Percentiles rank a stretch among this genome's conserved stretches.
Evolutionary conservation across 1,140 invertebrate genomes (phyloP).

Genomic region (Bombus impatiens): DNA sequence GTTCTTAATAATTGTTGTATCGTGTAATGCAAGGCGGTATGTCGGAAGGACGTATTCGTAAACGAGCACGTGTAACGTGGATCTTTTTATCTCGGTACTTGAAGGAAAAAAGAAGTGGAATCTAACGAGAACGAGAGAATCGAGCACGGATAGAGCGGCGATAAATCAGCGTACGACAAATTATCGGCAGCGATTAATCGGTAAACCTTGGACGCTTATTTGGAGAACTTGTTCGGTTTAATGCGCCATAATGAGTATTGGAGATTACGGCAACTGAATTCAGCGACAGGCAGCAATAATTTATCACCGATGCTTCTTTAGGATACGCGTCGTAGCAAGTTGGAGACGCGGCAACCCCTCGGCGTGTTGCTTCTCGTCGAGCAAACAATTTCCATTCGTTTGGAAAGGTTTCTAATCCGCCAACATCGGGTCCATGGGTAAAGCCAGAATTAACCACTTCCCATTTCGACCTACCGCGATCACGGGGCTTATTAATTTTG

Average conservation of each 20-base stretch:
- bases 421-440: constrained; percentile 37
- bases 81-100: background rate
- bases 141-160: constrained; percentile 21
- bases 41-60: background rate
- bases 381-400: constrained; percentile 70
- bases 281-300: constrained; percentile 38
- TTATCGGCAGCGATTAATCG: constrained; percentile 62
- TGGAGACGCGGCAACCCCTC: background rate
- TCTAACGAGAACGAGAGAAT: constrained; percentile 24
- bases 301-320: constrained; percentile 58
- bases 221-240: constrained; percentile 57
- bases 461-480: constrained; percentile 62
- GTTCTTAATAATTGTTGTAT: constrained; percentile 9
- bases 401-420: constrained; percentile 68
- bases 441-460: constrained; percentile 75
- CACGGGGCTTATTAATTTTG: constrained; percentile 78
- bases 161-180: constrained; percentile 57
- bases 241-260: constrained; percentile 52
- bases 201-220: constrained; percentile 40
- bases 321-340: background rate
- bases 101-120: background rate
- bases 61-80: constrained; percentile 1
- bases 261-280: constrained; percentile 59
- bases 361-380: constrained; percentile 11
- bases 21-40: background rate